phyloP scores from a whole-genome alignment of 1,140 invertebrate species.

The Leptinotarsa texana region DNA sequence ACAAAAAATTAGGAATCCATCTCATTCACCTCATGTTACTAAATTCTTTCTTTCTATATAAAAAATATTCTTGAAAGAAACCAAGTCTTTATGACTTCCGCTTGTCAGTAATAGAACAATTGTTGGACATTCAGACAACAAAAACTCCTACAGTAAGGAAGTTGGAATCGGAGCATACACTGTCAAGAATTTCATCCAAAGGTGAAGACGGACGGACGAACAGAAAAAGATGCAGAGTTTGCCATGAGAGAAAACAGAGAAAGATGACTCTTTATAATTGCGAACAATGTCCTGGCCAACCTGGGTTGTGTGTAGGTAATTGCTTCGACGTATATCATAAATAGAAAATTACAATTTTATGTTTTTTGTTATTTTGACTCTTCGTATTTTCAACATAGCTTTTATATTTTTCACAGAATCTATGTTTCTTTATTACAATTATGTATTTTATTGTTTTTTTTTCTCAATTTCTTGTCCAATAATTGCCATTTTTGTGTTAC shows the following conservation, averaged over 20 bases:
- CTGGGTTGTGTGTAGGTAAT: constrained; percentile 16
- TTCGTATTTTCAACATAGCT: too few relatives aligned
- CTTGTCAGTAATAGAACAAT: background rate
- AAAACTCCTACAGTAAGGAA: background rate
- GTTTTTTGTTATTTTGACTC: too few relatives aligned
- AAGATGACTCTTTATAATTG: constrained; percentile 13
- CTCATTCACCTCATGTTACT: constrained; percentile 26
- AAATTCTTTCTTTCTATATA: constrained; percentile 28
- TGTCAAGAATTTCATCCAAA: background rate
- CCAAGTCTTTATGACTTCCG: constrained; percentile 19
- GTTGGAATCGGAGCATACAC: background rate
- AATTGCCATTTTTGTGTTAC: background rate
- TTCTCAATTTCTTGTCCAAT: background rate
- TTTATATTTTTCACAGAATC: background rate
- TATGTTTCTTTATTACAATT: background rate
- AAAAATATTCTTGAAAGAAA: constrained; percentile 21
- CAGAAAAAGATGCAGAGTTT: background rate
- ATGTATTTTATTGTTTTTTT: background rate
- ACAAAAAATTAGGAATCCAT: constrained; percentile 44
- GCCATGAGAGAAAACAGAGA: constrained; percentile 1
- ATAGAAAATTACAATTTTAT: background rate
- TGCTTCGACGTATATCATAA: constrained; percentile 9
- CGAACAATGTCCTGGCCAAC: constrained; percentile 13
- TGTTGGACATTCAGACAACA: background rate
- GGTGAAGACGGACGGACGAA: too few relatives aligned